Conservation (phyloP, 2,888 invertebrate species). For the Sinhomidia bicolor region DNA sequence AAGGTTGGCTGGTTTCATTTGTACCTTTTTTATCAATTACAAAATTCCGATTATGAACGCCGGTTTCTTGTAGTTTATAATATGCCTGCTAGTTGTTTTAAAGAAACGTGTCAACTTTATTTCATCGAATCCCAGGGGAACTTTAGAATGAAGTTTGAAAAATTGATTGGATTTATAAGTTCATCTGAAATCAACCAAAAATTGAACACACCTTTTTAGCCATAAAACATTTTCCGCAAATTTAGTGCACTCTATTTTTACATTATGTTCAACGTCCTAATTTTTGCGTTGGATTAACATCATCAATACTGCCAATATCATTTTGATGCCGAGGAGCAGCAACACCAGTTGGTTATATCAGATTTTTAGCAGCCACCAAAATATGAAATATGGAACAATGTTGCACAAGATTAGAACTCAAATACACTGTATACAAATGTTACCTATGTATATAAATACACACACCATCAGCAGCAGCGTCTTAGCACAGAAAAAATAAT, state of each 20-base stretch:
- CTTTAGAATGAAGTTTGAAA: not conserved
- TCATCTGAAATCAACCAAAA: not conserved
- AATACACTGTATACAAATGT: too few species aligned
- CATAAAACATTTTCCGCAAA: constrained; percentile 37
- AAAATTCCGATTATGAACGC: too few species aligned
- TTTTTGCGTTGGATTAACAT: constrained; percentile 16
- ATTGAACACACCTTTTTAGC: constrained; percentile 12
- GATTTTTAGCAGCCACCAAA: not conserved
- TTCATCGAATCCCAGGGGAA: too few species aligned
- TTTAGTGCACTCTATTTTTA: constrained; percentile 20
- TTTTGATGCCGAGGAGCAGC: not conserved
- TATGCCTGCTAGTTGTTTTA: too few species aligned
- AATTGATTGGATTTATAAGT: not conserved
- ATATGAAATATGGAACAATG: constrained; percentile 45
- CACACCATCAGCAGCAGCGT: not conserved
- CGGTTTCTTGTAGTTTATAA: too few species aligned
- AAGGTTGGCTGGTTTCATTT: too few species aligned
- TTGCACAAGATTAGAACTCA: constrained; percentile 12
- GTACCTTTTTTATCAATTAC: too few species aligned
- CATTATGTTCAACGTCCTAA: constrained; percentile 5
- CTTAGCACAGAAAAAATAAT: not conserved
- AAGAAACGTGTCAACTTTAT: too few species aligned
- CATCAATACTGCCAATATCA: not conserved
- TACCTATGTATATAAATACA: not conserved
- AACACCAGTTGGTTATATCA: not conserved